These are phyloP conservation scores for Trypoxylus dichotomus DNA, from an alignment of 1,140 invertebrate genomes.

Conservation along the genomic window DNA sequence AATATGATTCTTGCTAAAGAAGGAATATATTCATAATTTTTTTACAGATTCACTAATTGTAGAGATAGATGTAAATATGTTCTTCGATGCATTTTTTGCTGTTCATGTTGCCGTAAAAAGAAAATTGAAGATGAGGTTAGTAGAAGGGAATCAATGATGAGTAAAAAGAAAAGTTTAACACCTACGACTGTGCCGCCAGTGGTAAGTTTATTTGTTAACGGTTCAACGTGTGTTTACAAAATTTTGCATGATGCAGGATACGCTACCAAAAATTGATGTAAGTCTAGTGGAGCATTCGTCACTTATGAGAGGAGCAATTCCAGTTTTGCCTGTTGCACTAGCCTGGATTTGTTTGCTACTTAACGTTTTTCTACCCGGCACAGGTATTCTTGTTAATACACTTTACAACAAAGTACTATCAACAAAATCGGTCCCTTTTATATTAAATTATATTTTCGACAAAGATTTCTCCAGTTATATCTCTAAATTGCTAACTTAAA, in stretches of 20 bases:
- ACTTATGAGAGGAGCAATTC: constrained; percentile 85
- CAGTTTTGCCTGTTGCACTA: constrained; percentile 78
- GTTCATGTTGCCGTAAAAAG: constrained; percentile 49
- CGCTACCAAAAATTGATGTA: constrained; percentile 75
- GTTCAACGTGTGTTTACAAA: background rate
- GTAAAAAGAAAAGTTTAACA: constrained; percentile 63
- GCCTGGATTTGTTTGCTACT: constrained; percentile 85
- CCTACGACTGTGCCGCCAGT: constrained; percentile 59
- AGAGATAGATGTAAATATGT: constrained; percentile 44
- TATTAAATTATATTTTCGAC: too few species aligned
- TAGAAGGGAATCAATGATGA: constrained; percentile 62
- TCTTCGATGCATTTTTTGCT: constrained; percentile 45
- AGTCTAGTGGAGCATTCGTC: constrained; percentile 78
- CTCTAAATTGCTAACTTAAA: constrained; percentile 45
- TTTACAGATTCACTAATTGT: constrained; percentile 17
- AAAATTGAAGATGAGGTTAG: constrained; percentile 52
- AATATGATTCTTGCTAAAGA: background rate
- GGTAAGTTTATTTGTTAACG: background rate
- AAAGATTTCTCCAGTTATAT: too few species aligned
- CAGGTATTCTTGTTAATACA: constrained; percentile 67
- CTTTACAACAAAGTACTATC: too few species aligned
- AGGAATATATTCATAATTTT: background rate
- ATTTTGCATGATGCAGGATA: constrained; percentile 61
- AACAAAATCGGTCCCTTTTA: too few species aligned
- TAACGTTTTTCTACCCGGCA: constrained; percentile 83